Base-by-base conservation (phyloP, 2,797 vertebrate genomes). In the Myiotriccus ornatus region DNA sequence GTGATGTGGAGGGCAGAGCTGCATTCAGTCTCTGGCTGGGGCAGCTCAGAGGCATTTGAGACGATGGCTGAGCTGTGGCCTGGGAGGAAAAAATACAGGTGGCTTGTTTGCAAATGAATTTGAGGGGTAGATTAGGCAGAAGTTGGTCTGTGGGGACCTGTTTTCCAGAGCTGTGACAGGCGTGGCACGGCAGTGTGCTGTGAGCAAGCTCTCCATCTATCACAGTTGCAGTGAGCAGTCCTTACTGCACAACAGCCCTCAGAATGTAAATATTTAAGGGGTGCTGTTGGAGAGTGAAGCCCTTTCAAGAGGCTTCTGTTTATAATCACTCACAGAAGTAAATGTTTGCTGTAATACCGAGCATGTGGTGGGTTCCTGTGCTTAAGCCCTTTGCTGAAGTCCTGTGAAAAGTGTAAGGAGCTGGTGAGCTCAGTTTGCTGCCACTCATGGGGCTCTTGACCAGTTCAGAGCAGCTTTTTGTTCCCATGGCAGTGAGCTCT, bases 241-340 rank as follows among this genome's bases (percentile, higher is more conserved):
- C 27, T 77, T 69, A 47, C 53, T 80, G 74, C 75, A 65, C 53
- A 35, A 89, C 87, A 95, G 86, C 68, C 87, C 16, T 4, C 50
- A 88, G 55, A 95, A 89, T 91, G 86, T 96, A 96, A 98, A 96
- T 96, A 93, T 97, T 97, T 91, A 91, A 95, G 94, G 82, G 53
- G 28, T 94, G 85, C 44, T 60, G 56, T 83, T 84, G 95, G 84
- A 90, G 47, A 93, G 55, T 53, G 82, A 73, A 96, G 69, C 81
- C 94, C 62, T 97, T 97, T 95, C 85, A 95, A 96, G 93, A 93
- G 60, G 53, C 84, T 97, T 93, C 94, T 96, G 95, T 97, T 95
- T 96, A 86, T 89, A 93, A 92, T 96, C 32, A 60, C 85, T 96
- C 63, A 83, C 60, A 76, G 68, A 96, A 97, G 84, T 71, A 69